Conservation (phyloP, 2,888 invertebrate genomes). For the Epistrophella euchroma region DNA sequence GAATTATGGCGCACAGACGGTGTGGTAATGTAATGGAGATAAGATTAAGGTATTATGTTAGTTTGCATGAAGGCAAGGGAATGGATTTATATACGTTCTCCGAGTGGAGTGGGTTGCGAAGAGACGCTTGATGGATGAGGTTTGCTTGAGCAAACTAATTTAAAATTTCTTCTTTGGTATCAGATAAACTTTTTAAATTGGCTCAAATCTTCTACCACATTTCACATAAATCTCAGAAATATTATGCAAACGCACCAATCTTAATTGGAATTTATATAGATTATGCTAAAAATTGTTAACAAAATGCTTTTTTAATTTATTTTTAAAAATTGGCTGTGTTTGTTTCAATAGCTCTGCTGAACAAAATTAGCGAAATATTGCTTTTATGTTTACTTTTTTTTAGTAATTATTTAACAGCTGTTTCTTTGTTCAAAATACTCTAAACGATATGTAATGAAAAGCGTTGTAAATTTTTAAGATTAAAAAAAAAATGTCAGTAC, state of each 20-base stretch:
- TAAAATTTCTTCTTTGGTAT: neutral
- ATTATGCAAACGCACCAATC: neutral
- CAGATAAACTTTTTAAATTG: slow-evolving; percentile 15
- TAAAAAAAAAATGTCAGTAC: too few species aligned
- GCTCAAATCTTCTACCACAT: neutral
- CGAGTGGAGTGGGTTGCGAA: neutral
- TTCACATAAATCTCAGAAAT: neutral
- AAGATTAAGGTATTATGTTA: slow-evolving; percentile 58
- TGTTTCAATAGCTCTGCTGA: too few species aligned
- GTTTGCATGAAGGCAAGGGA: slow-evolving; percentile 52
- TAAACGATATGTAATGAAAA: too few species aligned
- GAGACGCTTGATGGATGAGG: slow-evolving; percentile 13
- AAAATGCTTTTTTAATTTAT: too few species aligned
- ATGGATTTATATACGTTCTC: slow-evolving; percentile 37
- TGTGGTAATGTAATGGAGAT: slow-evolving; percentile 56
- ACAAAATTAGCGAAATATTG: too few species aligned
- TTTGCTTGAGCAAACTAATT: neutral
- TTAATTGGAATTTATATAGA: too few species aligned
- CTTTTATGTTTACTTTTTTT: too few species aligned
- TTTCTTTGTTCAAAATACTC: too few species aligned
- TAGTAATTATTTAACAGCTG: too few species aligned
- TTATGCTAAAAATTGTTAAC: too few species aligned
- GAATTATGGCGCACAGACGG: slow-evolving; percentile 32
- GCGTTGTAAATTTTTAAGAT: too few species aligned
- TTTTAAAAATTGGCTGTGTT: too few species aligned